Conservation (phyloP, 2,888 invertebrate genomes). For the Eulithis prunata region DNA sequence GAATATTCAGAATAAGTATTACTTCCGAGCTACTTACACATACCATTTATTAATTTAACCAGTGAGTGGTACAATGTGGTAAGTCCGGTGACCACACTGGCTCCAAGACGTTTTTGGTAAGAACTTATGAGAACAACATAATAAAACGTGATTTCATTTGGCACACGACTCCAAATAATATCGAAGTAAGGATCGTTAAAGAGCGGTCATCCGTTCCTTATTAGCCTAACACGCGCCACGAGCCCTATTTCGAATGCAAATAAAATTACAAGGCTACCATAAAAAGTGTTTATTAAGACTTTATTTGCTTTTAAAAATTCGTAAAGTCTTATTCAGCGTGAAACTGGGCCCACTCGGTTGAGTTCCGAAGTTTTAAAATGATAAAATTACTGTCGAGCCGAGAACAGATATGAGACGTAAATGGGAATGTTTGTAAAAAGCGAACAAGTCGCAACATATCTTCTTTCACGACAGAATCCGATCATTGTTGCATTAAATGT, state of each 20-base stretch:
- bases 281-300: slow-evolving; percentile 81
- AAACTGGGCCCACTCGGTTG: slow-evolving; percentile 61
- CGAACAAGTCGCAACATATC: slow-evolving; percentile 63
- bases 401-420: slow-evolving; percentile 74
- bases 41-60: slow-evolving; percentile 36
- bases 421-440: slow-evolving; percentile 72
- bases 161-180: slow-evolving; percentile 66
- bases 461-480: slow-evolving; percentile 70
- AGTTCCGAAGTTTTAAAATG: slow-evolving; percentile 75
- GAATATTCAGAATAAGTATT: not conserved
- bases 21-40: slow-evolving; percentile 36
- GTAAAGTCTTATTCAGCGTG: slow-evolving; percentile 78
- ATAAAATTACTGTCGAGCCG: slow-evolving; percentile 70
- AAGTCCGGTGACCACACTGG: slow-evolving; percentile 52
- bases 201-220: slow-evolving; percentile 74
- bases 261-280: slow-evolving; percentile 78
- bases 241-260: slow-evolving; percentile 76
- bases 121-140: slow-evolving; percentile 58
- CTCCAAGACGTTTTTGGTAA: slow-evolving; percentile 55
- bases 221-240: slow-evolving; percentile 77
- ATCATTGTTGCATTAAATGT: slow-evolving; percentile 71
- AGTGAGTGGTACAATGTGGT: slow-evolving; percentile 43
- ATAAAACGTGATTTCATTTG: slow-evolving; percentile 71
- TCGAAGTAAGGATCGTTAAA: slow-evolving; percentile 68
- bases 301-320: slow-evolving; percentile 79